Evolutionary conservation across 2,888 invertebrate genomes (phyloP), one percentile per base, ranked within the genome.

Genomic region (Chrysina gloriosa): DNA sequence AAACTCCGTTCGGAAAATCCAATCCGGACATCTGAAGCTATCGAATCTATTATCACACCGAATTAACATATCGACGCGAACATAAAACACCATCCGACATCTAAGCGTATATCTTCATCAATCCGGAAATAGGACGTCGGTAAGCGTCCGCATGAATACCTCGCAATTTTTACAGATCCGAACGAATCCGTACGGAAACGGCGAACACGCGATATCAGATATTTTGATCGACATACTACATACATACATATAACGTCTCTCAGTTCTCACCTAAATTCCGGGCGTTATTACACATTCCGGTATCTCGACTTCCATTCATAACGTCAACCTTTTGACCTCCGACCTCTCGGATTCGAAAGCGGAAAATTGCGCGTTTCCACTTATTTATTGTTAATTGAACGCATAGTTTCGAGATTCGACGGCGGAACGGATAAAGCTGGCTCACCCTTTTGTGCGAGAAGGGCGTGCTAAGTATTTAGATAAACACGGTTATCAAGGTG

Each of bases 181-280:
- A 42, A 29, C 42, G 29, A 61, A 45, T 36, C 58, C 9, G 4
- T 25, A n/a, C 7, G 42, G n/a, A 16, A 56, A 56, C n/a, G 66
- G 29, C 42, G 58, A 54, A 65, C 54, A 65, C 47, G 48, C 16
- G 66, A 58, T 58, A 66, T 58, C 66, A 47, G 66, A 66, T 66
- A 66, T 66, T 66, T 61, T 61, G 58, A 61, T 66, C 66, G 66
- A 45, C 45, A 66, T n/a, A n/a, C n/a, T n/a, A n/a, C n/a, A n/a
- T n/a, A n/a, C n/a, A n/a, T 48, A 58, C 56, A 66, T 25, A 66
- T 58, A 58, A 66, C 66, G 58, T 47, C 65, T 21, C 56, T 39
- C 65, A 65, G 58, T 58, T 58, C 56, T 56, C 66, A 66, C 66
- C 66, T 58, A 66, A 66, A 66, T 66, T 66, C 66, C 66, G 16